Base-by-base conservation (phyloP, 2,797 vertebrate genomes). In the Corythornis leucogaster region DNA sequence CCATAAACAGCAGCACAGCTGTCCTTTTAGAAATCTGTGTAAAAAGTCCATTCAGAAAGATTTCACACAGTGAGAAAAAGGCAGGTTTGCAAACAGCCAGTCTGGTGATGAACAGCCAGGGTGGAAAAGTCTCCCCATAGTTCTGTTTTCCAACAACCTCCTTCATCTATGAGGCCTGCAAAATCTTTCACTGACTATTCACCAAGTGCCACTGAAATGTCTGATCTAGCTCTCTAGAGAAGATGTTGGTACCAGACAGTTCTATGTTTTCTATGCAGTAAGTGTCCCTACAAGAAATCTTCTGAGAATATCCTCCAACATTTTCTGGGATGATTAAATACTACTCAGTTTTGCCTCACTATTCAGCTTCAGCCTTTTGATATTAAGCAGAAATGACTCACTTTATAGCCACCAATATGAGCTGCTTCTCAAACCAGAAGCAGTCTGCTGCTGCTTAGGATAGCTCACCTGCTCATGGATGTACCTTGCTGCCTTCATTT, bases 321-420 rank as follows among this genome's bases (percentile, higher is more conserved):
- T 63, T 63, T 93, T 84, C 62, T 59, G 69, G 22, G 63, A 78
- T 91, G 83, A 96, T 94, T 89, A 86, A 95, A 82, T 58, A 76
- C 46, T 42, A 17, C 17, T 58, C 20, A 24, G 19, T 73, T 81
- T 58, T 86, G 19, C 55, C 57, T 86, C 14, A 8, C 9, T 40
- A 67, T 80, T 14, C 48, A 93, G 68, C 26, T 87, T 77, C 54
- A 73, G 59, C 11, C 59, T 69, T 63, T 79, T 48, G 79, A 63
- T 76, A 63, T 13, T 59, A 87, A 89, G 55, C 28, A 82, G 61
- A 85, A 85, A 80, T 4, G 0, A 63, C 14, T 68, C 4, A 66
- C 59, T 83, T 73, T 55, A 67, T 48, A 64, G 1, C 14, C 17
- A 55, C 31, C 20, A 55, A 48, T 58, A 2, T 22, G 13, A 89